Evolutionary conservation across 2,797 vertebrate species (phyloP).

Genomic region (Orientallactaga sibirica): DNA sequence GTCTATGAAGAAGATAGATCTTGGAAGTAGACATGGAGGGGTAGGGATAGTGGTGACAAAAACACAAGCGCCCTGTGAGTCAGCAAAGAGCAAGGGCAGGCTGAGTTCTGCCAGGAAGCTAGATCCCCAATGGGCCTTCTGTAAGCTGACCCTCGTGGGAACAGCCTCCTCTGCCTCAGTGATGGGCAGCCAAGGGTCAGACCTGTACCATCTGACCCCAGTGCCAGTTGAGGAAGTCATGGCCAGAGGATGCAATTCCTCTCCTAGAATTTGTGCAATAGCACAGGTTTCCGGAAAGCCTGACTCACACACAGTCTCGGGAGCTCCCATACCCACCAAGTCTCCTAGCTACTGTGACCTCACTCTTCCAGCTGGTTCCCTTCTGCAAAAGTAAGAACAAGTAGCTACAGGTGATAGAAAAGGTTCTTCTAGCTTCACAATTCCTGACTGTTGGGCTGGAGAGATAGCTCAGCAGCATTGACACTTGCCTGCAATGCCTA

Average conservation of each 20-base stretch:
- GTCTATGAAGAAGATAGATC: neutral
- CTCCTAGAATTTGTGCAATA: accelerated
- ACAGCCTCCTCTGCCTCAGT: slow-evolving; percentile 23
- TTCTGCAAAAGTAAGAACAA: neutral
- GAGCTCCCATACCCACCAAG: accelerated
- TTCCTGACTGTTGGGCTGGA: too few species aligned
- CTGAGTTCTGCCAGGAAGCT: neutral
- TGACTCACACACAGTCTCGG: accelerated
- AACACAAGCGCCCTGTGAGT: neutral
- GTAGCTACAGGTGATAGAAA: neutral
- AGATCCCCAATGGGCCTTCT: neutral
- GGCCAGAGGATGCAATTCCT: neutral
- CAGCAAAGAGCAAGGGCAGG: neutral
- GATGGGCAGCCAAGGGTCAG: neutral
- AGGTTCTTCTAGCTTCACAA: neutral
- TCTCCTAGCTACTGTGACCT: neutral
- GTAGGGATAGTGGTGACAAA: neutral
- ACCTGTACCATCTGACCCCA: neutral
- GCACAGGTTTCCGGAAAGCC: accelerated
- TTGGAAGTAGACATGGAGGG: neutral
- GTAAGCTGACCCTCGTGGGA: slow-evolving; percentile 59
- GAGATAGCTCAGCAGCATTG: too few species aligned
- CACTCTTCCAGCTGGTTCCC: neutral
- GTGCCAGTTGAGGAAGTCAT: slow-evolving; percentile 48
- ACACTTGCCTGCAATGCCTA: too few species aligned